phyloP scores from a whole-genome alignment of 1,140 invertebrate species.

The Drosophila pseudoananassae region DNA sequence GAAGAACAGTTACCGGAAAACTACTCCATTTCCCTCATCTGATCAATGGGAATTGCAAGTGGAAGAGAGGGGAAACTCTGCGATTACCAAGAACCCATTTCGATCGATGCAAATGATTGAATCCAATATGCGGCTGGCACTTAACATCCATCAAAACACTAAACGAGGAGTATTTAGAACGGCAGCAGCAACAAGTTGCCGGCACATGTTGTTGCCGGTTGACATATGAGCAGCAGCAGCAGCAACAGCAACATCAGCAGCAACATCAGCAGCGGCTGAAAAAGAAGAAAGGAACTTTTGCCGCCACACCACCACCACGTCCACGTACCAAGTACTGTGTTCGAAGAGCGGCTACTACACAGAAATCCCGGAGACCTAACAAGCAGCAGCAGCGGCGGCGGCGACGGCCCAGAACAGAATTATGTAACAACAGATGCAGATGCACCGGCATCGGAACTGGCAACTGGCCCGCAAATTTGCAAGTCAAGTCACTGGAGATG shows the following conservation, averaged over 20 bases:
- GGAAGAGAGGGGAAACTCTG: conserved; percentile 6
- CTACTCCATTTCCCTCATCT: conserved; percentile 30
- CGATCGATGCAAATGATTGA: conserved; percentile 49
- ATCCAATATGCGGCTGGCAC: conserved; percentile 53
- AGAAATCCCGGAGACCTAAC: conserved; percentile 62
- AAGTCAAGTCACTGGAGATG: conserved; percentile 76
- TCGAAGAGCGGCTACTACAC: conserved; percentile 71
- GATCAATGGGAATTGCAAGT: conserved; percentile 7
- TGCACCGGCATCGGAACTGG: conserved; percentile 21
- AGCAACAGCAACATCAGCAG: conserved; percentile 15
- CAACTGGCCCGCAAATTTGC: conserved; percentile 67
- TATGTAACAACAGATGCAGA: conserved; percentile 65
- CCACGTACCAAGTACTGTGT: conserved; percentile 18
- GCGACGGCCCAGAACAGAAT: conserved; percentile 66
- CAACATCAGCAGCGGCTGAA: conserved; percentile 38
- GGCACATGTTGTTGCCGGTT: conserved; percentile 59
- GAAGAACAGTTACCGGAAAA: conserved; percentile 44
- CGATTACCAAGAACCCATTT: conserved; percentile 35
- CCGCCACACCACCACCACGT: conserved; percentile 78
- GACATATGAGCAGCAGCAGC: conserved; percentile 75
- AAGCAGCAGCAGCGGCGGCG: conserved; percentile 61
- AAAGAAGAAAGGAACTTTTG: conserved; percentile 79
- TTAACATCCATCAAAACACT: conserved; percentile 83
- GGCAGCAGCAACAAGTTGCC: conserved; percentile 62
- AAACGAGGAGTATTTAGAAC: conserved; percentile 79